Base-by-base conservation (phyloP, 2,888 invertebrate species). In the Leptopterna dolabrata region DNA sequence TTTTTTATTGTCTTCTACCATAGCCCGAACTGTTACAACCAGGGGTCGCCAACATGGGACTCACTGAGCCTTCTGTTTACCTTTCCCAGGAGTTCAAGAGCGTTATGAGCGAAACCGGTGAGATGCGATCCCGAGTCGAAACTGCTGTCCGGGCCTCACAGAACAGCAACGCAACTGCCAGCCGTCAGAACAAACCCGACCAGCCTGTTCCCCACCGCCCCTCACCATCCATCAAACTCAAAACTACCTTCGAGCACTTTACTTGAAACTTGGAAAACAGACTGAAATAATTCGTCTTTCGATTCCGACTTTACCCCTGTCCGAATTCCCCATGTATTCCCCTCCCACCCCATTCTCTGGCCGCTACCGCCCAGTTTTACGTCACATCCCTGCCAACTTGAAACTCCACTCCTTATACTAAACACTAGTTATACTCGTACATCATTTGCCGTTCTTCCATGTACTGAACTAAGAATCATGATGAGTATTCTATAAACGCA, bases 181-280 rank as follows among this genome's bases (percentile, higher is more conserved):
- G 93, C 89, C 91, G 91, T 51, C 87, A 91, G 76, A 90, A 91
- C 80, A 91, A 90, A 91, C 91, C 89, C 78, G 91, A 87, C 88
- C 90, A 30, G 91, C 91, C 89, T 6, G 27, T 87, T 7, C 30
- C 43, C 51, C 92, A 92, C 90, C 90, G 91, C 89, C 91, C 91
- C 7, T 80, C 63, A 88, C 97, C 96, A 88, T 95, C 96, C 83
- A 98, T 98, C 91, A 97, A 97, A 92, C 93, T 98, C 90, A 98
- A 97, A 93, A 98, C 97, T 1, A 97, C 98, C 93, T 98, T 98
- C 92, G 97, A 97, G 91, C 97, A 98, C 93, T 98, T 98, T 76
- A 87, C 90, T 0, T 55, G 45, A 78, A 78, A 16, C 63, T 27
- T 63, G 63, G 63, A 27, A 73, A 43, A 45, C 78, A 19, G 78